These are phyloP conservation scores for Dascillus cervinus DNA, from an alignment of 2,888 invertebrate species.

Conservation along the genomic window DNA sequence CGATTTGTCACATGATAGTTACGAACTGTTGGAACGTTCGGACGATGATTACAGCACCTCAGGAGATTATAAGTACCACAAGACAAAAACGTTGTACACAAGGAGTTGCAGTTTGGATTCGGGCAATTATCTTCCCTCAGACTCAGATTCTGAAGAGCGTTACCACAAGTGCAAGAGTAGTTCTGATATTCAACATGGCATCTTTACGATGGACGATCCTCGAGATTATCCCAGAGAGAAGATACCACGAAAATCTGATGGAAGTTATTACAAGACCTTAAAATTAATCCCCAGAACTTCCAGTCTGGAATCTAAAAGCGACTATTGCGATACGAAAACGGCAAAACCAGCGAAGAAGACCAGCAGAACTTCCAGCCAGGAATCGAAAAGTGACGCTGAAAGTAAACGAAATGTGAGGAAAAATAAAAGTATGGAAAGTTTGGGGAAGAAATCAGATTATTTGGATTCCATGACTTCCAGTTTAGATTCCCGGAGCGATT, in stretches of 20 bases:
- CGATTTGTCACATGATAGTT: slow-evolving; percentile 82
- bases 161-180: slow-evolving; percentile 56
- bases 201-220: slow-evolving; percentile 73
- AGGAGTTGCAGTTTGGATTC: slow-evolving; percentile 70
- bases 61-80: slow-evolving; percentile 34
- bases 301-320: slow-evolving; percentile 62
- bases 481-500: slow-evolving; percentile 58
- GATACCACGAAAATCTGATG: slow-evolving; percentile 64
- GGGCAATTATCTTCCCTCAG: slow-evolving; percentile 68
- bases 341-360: slow-evolving; percentile 39
- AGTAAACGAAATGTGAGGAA: slow-evolving; percentile 25
- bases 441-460: slow-evolving; percentile 26
- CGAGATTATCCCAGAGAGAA: slow-evolving; percentile 64
- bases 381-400: slow-evolving; percentile 52
- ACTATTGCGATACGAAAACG: slow-evolving; percentile 58
- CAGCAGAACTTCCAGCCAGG: slow-evolving; percentile 59
- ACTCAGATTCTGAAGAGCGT: slow-evolving; percentile 58
- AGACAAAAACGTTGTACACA: slow-evolving; percentile 33
- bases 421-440: slow-evolving; percentile 29
- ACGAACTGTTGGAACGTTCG: slow-evolving; percentile 74
- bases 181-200: slow-evolving; percentile 63
- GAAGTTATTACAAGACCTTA: slow-evolving; percentile 63
- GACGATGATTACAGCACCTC: slow-evolving; percentile 51
- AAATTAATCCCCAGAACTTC: slow-evolving; percentile 60
- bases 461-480: slow-evolving; percentile 61